These are phyloP conservation scores for Labeo catla DNA, from an alignment of 2,113 vertebrate species.

Conservation along the genomic window DNA sequence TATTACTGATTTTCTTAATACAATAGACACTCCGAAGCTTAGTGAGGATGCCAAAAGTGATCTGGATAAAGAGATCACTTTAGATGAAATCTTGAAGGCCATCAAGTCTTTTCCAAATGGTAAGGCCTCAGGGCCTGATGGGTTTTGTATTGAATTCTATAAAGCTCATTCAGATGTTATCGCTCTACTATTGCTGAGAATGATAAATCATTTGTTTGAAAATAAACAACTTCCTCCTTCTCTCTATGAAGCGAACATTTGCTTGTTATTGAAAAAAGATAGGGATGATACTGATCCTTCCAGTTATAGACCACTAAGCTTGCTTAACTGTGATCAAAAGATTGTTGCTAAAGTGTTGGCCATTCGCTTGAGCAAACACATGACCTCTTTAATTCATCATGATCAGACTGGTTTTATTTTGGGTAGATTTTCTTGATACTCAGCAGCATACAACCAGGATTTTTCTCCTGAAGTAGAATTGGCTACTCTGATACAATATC, in stretches of 20 bases:
- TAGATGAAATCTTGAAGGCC: not conserved
- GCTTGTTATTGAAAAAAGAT: too few species aligned
- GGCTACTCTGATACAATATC: too few species aligned
- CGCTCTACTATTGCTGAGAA: not conserved
- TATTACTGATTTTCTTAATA: not conserved
- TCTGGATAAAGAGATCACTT: not conserved
- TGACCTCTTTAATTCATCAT: not conserved
- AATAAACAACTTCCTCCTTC: not conserved
- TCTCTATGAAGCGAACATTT: not conserved
- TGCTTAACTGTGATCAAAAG: not conserved
- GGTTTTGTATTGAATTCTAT: not conserved
- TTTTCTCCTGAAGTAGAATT: too few species aligned
- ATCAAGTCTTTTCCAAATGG: not conserved
- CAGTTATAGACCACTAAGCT: too few species aligned
- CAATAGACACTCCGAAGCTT: not conserved
- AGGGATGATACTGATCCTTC: too few species aligned
- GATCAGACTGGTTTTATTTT: not conserved
- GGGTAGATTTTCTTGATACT: not conserved
- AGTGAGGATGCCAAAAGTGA: too few species aligned
- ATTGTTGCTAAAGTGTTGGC: not conserved
- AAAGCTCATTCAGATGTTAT: not conserved
- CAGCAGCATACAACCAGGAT: too few species aligned
- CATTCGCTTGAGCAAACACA: not conserved
- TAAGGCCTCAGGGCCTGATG: not conserved
- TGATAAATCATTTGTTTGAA: not conserved